These are phyloP conservation scores for Solenopsis fugax DNA, from an alignment of 1,140 invertebrate genomes.

Conservation along the genomic window DNA sequence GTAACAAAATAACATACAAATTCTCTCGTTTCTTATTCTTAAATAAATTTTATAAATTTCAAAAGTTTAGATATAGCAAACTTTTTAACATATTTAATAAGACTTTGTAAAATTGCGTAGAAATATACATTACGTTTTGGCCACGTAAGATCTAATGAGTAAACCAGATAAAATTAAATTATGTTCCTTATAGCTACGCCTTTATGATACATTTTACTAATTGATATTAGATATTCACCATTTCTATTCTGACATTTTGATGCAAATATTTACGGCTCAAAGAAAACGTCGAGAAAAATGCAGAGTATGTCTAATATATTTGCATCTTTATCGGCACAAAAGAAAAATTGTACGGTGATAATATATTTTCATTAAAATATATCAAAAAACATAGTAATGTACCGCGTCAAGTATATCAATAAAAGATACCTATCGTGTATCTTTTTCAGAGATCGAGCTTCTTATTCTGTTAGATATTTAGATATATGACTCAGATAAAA, in stretches of 20 bases:
- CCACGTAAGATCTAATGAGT: conserved; percentile 8
- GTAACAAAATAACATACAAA: conserved; percentile 59
- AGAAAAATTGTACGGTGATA: conserved; percentile 1
- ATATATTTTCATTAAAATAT: conserved; percentile 40
- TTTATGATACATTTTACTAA: neutral
- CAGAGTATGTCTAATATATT: conserved; percentile 6
- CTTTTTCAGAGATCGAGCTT: conserved; percentile 24
- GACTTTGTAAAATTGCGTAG: conserved; percentile 33
- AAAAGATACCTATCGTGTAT: conserved; percentile 3
- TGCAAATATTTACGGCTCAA: neutral
- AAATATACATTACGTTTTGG: conserved; percentile 53
- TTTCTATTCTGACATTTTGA: conserved; percentile 25
- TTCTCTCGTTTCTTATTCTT: conserved; percentile 19
- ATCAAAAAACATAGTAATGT: neutral
- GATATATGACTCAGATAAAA: conserved; percentile 16
- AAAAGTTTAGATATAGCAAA: conserved; percentile 40
- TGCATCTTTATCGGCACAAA: conserved; percentile 4
- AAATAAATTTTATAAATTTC: conserved; percentile 58
- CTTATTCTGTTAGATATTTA: conserved; percentile 13
- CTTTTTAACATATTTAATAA: conserved; percentile 42
- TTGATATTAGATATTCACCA: conserved; percentile 14
- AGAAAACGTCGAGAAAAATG: neutral
- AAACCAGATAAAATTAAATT: neutral
- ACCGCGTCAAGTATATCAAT: neutral
- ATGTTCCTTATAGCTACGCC: neutral